phyloP scores from a whole-genome alignment of 2,113 vertebrate species.

The Drymodes brunneopygia region DNA sequence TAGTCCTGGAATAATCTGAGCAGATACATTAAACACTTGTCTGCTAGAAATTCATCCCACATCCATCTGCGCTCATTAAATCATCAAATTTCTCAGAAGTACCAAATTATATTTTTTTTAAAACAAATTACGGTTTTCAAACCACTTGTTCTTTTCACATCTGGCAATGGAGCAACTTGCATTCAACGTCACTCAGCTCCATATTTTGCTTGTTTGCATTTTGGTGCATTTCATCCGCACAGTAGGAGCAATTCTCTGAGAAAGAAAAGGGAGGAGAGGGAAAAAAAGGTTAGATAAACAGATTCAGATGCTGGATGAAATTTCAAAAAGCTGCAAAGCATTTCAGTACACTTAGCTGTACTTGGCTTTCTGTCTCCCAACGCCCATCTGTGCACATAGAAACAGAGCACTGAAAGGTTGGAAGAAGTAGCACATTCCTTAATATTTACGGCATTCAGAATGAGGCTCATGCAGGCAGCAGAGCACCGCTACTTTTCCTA shows the following conservation, averaged over 20 bases:
- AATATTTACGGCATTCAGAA: constrained; percentile 41
- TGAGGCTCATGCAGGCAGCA: background rate
- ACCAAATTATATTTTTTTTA: constrained; percentile 56
- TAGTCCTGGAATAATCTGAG: constrained; percentile 58
- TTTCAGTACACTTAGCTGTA: constrained; percentile 63
- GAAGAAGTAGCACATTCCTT: constrained; percentile 64
- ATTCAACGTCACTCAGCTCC: background rate
- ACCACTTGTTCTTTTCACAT: constrained; percentile 68
- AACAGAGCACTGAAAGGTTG: constrained; percentile 36
- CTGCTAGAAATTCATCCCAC: constrained; percentile 61
- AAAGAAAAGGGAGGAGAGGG: constrained; percentile 28
- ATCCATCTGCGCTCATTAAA: constrained; percentile 70
- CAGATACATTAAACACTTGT: constrained; percentile 58
- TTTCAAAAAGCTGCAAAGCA: constrained; percentile 50
- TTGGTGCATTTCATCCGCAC: constrained; percentile 33
- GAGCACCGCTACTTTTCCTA: background rate
- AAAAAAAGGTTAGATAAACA: constrained; percentile 57
- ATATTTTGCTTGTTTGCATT: constrained; percentile 56
- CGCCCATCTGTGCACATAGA: constrained; percentile 43
- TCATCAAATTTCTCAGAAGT: constrained; percentile 64
- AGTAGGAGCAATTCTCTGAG: constrained; percentile 50
- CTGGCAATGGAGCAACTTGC: constrained; percentile 31
- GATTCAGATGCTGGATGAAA: constrained; percentile 59
- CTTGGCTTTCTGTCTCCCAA: constrained; percentile 62
- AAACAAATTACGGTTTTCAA: constrained; percentile 63